phyloP scores from a whole-genome alignment of 2,888 invertebrate species.

The Drepanosiphum platanoidis region DNA sequence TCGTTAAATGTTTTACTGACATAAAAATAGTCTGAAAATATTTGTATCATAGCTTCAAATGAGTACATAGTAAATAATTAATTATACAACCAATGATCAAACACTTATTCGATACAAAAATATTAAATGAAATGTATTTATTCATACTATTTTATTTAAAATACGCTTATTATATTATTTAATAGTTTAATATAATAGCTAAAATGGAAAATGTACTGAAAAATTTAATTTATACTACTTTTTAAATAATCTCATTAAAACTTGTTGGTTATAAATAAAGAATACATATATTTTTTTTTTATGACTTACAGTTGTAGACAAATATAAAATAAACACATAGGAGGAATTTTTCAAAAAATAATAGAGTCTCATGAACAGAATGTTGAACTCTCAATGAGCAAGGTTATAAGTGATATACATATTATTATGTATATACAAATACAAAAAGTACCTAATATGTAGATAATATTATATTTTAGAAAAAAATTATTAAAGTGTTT shows the following conservation, averaged over 20 bases:
- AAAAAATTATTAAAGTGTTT: no score
- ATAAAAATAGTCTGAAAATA: not conserved
- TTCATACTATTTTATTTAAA: not conserved
- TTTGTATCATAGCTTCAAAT: not conserved
- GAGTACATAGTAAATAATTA: not conserved
- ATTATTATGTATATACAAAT: no score
- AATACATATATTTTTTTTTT: not conserved
- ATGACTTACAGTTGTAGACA: not conserved
- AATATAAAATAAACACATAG: not conserved
- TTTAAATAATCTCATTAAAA: not conserved
- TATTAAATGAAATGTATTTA: not conserved
- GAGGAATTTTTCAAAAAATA: not conserved
- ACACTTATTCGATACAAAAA: not conserved
- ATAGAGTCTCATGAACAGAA: not conserved
- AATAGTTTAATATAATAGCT: not conserved
- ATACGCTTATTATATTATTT: not conserved
- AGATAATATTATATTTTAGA: no score
- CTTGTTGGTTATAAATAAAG: not conserved
- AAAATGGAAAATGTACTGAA: not conserved
- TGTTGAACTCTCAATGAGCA: not conserved
- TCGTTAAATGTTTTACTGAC: constrained; percentile 20
- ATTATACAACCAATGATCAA: not conserved
- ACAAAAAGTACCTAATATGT: no score
- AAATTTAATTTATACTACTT: not conserved
- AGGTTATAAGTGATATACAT: no score